A percentile compares a stretch with the other conserved stretches of the same genome.
phyloP scores from a whole-genome alignment of 2,888 invertebrate species.

The Biston stratarius region DNA sequence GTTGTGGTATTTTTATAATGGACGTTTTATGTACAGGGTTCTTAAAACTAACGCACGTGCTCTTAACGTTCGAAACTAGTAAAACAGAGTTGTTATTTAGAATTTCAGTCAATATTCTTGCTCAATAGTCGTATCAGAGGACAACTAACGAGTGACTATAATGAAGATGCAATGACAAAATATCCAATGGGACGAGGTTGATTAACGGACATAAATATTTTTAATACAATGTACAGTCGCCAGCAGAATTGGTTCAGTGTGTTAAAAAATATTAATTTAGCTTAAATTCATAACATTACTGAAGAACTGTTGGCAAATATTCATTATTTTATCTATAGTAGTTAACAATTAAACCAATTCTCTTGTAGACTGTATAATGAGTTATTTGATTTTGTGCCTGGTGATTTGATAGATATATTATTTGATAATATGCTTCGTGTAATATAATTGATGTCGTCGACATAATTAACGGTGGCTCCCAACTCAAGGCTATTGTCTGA shows the following conservation, averaged over 20 bases:
- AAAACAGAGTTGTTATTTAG: constrained; percentile 21
- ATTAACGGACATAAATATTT: constrained; percentile 58
- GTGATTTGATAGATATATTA: constrained; percentile 43
- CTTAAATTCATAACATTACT: constrained; percentile 35
- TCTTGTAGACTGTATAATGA: constrained; percentile 57
- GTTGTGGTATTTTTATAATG: constrained; percentile 9
- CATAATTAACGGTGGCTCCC: constrained; percentile 36
- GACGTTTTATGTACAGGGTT: constrained; percentile 16
- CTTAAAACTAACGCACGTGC: constrained; percentile 11
- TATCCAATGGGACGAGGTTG: constrained; percentile 63
- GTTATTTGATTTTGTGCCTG: constrained; percentile 61
- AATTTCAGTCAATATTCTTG: constrained; percentile 35
- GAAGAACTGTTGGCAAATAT: constrained; percentile 34
- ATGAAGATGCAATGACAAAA: constrained; percentile 64
- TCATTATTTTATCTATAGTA: constrained; percentile 33
- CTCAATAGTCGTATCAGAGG: constrained; percentile 56
- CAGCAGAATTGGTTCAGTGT: constrained; percentile 56
- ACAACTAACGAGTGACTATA: constrained; percentile 62
- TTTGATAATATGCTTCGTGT: constrained; percentile 59
- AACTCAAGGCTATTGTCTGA: constrained; percentile 18
- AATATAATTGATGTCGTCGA: constrained; percentile 27
- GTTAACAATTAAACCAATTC: constrained; percentile 58
- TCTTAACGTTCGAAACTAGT: constrained; percentile 11
- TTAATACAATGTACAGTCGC: constrained; percentile 51
- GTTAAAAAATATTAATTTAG: constrained; percentile 33